Conservation (phyloP, 2,888 invertebrate species). For the Papilio demoleus region DNA sequence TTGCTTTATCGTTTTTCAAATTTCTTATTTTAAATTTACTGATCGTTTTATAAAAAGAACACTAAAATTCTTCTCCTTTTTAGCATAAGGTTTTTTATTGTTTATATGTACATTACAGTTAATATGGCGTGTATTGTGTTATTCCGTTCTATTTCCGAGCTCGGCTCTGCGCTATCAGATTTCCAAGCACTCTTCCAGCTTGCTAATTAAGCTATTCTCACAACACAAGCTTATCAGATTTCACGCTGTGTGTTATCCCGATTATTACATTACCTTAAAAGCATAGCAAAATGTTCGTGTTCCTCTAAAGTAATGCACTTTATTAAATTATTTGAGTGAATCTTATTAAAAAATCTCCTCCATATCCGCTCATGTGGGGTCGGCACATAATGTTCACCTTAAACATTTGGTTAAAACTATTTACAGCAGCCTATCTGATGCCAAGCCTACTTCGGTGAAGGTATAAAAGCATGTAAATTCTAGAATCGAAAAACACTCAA, state of each 20-base stretch:
- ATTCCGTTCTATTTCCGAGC: conserved; percentile 11
- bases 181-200: conserved; percentile 7
- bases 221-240: conserved; percentile 20
- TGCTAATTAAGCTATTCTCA: conserved; percentile 16
- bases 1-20: neutral
- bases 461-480: no score
- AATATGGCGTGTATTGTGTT: neutral
- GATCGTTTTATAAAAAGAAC: no score
- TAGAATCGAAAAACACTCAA: no score
- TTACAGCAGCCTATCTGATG: no score
- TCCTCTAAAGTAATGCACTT: neutral
- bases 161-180: neutral
- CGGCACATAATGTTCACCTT: no score
- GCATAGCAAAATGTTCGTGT: conserved; percentile 11
- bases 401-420: no score
- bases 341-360: no score
- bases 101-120: neutral
- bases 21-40: no score
- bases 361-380: no score
- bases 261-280: conserved; percentile 11
- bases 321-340: neutral
- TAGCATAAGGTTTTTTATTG: neutral
- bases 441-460: no score
- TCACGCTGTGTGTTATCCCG: conserved; percentile 2
- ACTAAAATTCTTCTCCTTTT: neutral